Evolutionary conservation across 2,888 invertebrate genomes (phyloP).

Genomic region (Psococerastis gibbosa): DNA sequence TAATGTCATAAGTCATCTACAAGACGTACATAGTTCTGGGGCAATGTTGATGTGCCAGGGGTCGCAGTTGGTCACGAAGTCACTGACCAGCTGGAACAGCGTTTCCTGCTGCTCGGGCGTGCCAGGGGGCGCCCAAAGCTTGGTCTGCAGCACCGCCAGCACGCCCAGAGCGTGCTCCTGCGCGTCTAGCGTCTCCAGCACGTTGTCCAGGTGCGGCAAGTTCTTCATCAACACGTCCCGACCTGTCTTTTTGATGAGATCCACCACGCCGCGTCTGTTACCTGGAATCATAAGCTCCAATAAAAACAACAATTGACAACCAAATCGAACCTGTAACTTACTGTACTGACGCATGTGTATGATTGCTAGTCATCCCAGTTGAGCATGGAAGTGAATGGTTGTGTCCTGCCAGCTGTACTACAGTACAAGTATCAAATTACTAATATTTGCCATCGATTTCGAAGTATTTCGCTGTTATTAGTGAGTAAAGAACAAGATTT

Average conservation of each 20-base stretch:
- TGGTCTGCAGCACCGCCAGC: constrained; percentile 65
- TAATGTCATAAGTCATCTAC: too few relatives aligned
- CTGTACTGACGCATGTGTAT: too few relatives aligned
- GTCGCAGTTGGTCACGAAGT: constrained; percentile 72
- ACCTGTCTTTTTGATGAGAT: constrained; percentile 54
- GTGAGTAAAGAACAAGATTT: too few relatives aligned
- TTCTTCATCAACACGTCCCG: constrained; percentile 68
- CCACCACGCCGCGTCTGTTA: constrained; percentile 54
- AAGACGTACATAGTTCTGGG: constrained; percentile 63
- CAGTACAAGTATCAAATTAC: too few relatives aligned
- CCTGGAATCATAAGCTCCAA: constrained; percentile 43
- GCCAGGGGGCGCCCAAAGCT: constrained; percentile 38
- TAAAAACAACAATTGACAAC: too few relatives aligned
- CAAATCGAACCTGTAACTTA: too few relatives aligned
- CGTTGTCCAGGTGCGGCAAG: constrained; percentile 68
- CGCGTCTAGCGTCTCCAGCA: constrained; percentile 74
- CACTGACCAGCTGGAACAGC: constrained; percentile 57
- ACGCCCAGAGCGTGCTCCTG: constrained; percentile 85
- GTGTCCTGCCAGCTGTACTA: too few relatives aligned
- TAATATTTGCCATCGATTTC: too few relatives aligned
- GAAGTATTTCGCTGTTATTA: too few relatives aligned
- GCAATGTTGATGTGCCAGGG: constrained; percentile 78
- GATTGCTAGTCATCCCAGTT: too few relatives aligned
- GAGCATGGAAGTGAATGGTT: too few relatives aligned
- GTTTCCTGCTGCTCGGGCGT: constrained; percentile 24